Evolutionary conservation across 1,140 invertebrate genomes (phyloP).

Genomic region (Bombus superbus): DNA sequence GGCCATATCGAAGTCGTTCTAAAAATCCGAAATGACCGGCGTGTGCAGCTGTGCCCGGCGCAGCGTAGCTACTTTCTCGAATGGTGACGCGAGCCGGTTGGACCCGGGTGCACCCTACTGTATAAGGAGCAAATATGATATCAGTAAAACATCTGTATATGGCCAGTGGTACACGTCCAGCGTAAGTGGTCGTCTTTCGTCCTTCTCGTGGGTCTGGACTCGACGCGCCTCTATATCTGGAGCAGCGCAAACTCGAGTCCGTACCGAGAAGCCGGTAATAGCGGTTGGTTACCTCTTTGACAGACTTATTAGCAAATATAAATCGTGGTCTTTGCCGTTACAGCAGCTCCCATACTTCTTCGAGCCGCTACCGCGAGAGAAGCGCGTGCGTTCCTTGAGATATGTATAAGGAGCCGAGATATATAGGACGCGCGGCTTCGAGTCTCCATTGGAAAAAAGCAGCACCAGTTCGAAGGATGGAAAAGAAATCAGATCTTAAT

Average conservation of each 20-base stretch:
- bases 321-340: constrained; percentile 54
- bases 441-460: not conserved
- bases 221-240: constrained; percentile 54
- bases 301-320: constrained; percentile 67
- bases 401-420: not conserved
- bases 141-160: constrained; percentile 60
- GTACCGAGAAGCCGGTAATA: constrained; percentile 51
- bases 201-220: not conserved
- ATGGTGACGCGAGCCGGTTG: constrained; percentile 27
- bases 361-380: not conserved
- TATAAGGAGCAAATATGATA: constrained; percentile 62
- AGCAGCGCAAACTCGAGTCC: constrained; percentile 14
- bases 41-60: constrained; percentile 41
- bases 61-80: constrained; percentile 47
- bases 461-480: not conserved
- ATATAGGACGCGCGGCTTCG: not conserved
- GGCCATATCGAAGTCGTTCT: constrained; percentile 42
- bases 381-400: not conserved
- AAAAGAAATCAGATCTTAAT: constrained; percentile 57
- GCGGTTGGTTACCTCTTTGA: constrained; percentile 52
- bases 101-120: constrained; percentile 37
- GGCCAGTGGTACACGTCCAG: constrained; percentile 29
- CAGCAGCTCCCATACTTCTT: constrained; percentile 30
- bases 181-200: constrained; percentile 39
- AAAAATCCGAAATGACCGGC: constrained; percentile 55